Conservation (phyloP, 2,797 vertebrate genomes). For the Spondyliosoma cantharus region DNA sequence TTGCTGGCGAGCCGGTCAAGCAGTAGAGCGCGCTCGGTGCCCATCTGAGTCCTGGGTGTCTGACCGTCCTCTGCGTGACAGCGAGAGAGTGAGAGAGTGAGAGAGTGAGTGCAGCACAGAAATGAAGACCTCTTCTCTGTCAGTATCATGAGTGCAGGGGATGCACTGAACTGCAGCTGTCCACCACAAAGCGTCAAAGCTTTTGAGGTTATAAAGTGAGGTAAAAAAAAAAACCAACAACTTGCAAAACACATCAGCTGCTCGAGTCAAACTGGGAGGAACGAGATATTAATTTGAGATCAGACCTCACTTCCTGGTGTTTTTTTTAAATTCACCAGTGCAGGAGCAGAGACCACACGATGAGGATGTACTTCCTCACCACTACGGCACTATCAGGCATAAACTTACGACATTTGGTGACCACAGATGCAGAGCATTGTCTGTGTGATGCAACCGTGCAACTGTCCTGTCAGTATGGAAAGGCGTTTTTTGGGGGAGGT, state of each 20-base stretch:
- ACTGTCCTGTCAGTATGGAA: constrained; percentile 49
- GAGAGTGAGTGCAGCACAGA: constrained; percentile 28
- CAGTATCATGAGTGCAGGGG: constrained; percentile 32
- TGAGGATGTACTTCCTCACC: constrained; percentile 82
- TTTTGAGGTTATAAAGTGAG: constrained; percentile 16
- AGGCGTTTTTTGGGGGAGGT: constrained; percentile 23
- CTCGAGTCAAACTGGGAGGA: constrained; percentile 32
- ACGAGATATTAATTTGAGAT: constrained; percentile 66
- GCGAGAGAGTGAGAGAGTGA: constrained; percentile 61
- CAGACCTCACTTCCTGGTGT: constrained; percentile 76
- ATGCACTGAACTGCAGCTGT: constrained; percentile 31
- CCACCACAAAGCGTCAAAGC: background rate
- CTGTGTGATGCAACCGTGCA: constrained; percentile 63
- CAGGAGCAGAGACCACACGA: constrained; percentile 71
- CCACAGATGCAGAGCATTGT: constrained; percentile 65
- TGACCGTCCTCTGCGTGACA: constrained; percentile 81
- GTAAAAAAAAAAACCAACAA: background rate
- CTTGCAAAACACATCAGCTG: constrained; percentile 15
- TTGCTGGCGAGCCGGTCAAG: constrained; percentile 96
- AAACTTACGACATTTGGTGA: constrained; percentile 70
- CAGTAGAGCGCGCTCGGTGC: constrained; percentile 91
- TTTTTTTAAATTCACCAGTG: constrained; percentile 55
- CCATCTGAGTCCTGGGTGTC: constrained; percentile 89
- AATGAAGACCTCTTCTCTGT: constrained; percentile 25
- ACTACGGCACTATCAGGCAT: constrained; percentile 58